A percentile compares a stretch with the other conserved stretches of the same genome.
Conservation (phyloP, 2,113 vertebrate species). For the Prunella himalayana region DNA sequence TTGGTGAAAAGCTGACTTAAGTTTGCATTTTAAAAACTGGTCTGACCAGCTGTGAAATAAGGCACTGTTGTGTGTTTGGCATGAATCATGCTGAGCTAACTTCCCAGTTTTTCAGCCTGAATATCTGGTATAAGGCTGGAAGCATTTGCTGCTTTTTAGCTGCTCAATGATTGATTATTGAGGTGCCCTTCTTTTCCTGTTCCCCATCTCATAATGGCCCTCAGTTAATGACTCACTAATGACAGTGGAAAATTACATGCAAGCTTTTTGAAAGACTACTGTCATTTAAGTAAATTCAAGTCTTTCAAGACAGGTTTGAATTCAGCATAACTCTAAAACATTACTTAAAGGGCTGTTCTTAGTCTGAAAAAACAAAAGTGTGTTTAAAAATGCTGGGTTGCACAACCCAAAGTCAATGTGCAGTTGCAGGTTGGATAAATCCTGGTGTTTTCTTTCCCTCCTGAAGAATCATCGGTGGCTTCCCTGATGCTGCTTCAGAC, state of each 20-base stretch:
- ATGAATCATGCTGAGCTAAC: background rate
- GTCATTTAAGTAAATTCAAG: background rate
- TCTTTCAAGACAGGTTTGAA: background rate
- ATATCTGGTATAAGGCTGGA: background rate
- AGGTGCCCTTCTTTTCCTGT: background rate
- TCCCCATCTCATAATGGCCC: background rate
- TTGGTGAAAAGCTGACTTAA: background rate
- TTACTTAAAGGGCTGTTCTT: background rate
- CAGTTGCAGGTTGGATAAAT: background rate
- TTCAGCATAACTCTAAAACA: background rate
- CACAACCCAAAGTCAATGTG: background rate
- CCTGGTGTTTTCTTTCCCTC: background rate
- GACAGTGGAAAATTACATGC: background rate
- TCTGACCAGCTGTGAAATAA: background rate
- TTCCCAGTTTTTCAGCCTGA: background rate
- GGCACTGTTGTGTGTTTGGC: background rate
- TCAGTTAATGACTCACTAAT: background rate
- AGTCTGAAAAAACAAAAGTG: background rate
- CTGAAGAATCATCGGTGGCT: fast-evolving
- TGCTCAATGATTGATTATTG: background rate
- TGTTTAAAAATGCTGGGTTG: background rate
- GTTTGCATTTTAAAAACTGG: background rate
- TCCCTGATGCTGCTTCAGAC: background rate
- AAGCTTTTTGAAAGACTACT: background rate
- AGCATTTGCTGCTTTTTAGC: background rate